Percentiles rank a stretch among this genome's conserved stretches.
Conservation (phyloP, 2,113 vertebrate genomes). For the Neolamprologus sp. region DNA sequence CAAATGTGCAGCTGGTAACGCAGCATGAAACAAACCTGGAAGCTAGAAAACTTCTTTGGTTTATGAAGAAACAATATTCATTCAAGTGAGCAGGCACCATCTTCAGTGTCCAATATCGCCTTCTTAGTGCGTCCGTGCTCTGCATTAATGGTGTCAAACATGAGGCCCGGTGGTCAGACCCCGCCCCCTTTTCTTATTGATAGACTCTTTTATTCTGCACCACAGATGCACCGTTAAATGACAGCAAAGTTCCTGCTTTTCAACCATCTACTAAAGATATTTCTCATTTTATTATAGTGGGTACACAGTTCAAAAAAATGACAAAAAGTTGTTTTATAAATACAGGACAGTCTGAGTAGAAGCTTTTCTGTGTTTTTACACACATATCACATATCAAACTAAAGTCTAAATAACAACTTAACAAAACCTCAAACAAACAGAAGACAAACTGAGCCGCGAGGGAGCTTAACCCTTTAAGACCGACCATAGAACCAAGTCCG, state of each 20-base stretch:
- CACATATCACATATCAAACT: not conserved
- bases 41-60: not conserved
- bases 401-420: not conserved
- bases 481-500: too few relatives aligned
- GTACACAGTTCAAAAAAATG: not conserved
- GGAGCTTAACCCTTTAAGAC: not conserved
- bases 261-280: not conserved
- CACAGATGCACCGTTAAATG: not conserved
- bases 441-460: not conserved
- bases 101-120: not conserved
- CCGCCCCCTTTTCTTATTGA: not conserved
- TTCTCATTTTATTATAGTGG: accelerated
- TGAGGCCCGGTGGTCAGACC: not conserved
- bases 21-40: not conserved
- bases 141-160: not conserved
- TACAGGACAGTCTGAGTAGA: not conserved
- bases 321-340: not conserved
- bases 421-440: not conserved
- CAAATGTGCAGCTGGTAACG: not conserved
- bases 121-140: not conserved
- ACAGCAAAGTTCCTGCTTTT: not conserved
- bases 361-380: not conserved
- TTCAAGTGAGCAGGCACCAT: not conserved
- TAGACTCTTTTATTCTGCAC: not conserved
- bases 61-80: not conserved